Conservation (phyloP, 2,888 invertebrate species). For the Alloplasta piceator region DNA sequence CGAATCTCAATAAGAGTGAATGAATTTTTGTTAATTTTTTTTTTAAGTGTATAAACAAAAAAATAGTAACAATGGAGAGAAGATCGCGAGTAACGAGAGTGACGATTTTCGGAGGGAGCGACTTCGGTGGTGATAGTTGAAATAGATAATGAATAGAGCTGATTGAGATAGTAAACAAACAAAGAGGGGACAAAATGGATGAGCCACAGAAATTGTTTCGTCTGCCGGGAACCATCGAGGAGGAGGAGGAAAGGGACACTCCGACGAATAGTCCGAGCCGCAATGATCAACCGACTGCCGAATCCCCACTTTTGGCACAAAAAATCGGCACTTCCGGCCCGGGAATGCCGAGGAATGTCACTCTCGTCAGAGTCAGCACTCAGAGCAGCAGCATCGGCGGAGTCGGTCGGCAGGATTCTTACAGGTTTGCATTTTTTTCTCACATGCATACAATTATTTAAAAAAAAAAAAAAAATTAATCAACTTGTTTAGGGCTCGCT, state of each 20-base stretch:
- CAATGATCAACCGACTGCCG: conserved; percentile 69
- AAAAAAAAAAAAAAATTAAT: not conserved
- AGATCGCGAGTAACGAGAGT: conserved; percentile 60
- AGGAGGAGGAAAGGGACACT: conserved; percentile 77
- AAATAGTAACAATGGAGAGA: conserved; percentile 41
- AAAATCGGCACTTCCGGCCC: conserved; percentile 69
- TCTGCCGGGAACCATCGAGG: conserved; percentile 80
- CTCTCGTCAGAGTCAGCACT: conserved; percentile 86
- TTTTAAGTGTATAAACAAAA: too few relatives aligned
- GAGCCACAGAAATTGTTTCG: conserved; percentile 80
- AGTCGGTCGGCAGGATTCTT: conserved; percentile 85
- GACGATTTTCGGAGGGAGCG: conserved; percentile 60
- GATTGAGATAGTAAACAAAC: conserved; percentile 10
- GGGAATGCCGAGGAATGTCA: conserved; percentile 80
- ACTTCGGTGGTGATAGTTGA: conserved; percentile 64
- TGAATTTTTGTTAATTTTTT: too few relatives aligned
- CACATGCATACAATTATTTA: not conserved
- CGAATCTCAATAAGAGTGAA: not conserved
- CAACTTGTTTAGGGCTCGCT: not conserved
- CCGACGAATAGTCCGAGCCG: conserved; percentile 63
- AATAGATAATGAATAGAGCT: not conserved
- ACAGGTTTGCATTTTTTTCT: conserved; percentile 82
- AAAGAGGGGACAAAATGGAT: conserved; percentile 71
- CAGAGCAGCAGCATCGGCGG: conserved; percentile 87
- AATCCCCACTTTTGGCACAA: conserved; percentile 76